Evolutionary conservation across 2,113 vertebrate species (phyloP).

Genomic region (Promerops cafer): DNA sequence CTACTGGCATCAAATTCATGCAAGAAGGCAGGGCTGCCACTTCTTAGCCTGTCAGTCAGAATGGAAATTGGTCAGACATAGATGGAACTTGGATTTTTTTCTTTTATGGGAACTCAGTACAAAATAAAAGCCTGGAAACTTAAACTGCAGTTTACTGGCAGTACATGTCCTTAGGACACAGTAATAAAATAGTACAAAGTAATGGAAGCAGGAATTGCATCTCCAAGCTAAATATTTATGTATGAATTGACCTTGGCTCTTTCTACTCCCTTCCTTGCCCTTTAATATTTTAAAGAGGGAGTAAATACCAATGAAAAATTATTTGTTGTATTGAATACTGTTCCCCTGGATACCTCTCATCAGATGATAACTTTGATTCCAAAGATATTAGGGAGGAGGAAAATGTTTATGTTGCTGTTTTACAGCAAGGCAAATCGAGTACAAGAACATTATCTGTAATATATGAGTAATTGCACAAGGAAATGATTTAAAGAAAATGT

Average conservation of each 20-base stretch:
- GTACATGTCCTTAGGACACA: rapidly evolving
- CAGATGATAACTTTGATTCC: slow-evolving; percentile 46
- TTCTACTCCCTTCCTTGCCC: background rate
- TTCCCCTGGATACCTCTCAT: slow-evolving; percentile 5
- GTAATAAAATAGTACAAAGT: background rate
- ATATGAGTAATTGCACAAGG: slow-evolving; percentile 63
- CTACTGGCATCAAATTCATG: rapidly evolving
- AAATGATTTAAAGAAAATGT: slow-evolving; percentile 59
- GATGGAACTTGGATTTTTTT: background rate
- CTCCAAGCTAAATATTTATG: background rate
- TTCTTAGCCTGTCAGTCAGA: background rate
- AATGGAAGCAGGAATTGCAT: background rate
- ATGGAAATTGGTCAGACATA: background rate
- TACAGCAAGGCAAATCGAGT: slow-evolving; percentile 27
- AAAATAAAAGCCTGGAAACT: background rate
- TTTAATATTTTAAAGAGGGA: slow-evolving; percentile 23
- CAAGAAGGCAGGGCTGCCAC: background rate
- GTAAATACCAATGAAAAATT: slow-evolving; percentile 34
- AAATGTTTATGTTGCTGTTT: slow-evolving; percentile 50
- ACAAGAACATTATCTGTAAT: slow-evolving; percentile 56
- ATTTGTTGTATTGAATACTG: slow-evolving; percentile 48
- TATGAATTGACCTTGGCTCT: background rate
- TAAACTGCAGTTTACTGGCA: background rate
- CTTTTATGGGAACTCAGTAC: background rate
- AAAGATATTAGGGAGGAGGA: slow-evolving; percentile 32